Evolutionary conservation across 1,140 invertebrate species (phyloP).

Genomic region (Drosophila tsacasi): DNA sequence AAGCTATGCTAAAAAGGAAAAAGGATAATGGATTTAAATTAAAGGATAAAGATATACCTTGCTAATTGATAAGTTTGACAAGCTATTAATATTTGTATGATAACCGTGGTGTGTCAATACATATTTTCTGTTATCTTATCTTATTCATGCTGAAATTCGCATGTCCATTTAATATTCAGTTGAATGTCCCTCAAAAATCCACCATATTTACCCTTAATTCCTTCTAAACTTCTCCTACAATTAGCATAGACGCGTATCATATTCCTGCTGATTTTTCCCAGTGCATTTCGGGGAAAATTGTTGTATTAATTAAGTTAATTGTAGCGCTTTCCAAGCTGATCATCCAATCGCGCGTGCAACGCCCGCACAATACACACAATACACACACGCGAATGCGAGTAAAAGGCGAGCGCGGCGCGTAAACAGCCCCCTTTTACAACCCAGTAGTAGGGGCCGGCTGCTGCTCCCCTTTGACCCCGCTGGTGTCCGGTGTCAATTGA

Average conservation of each 20-base stretch:
- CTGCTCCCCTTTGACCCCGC: constrained; percentile 36
- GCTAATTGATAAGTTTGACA: too few relatives aligned
- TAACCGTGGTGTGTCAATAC: too few relatives aligned
- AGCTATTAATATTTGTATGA: too few relatives aligned
- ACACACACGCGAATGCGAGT: constrained; percentile 2
- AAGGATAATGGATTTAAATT: too few relatives aligned
- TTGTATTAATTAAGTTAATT: constrained; percentile 82
- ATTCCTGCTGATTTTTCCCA: constrained; percentile 2
- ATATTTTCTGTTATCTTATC: too few relatives aligned
- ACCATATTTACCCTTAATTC: background rate
- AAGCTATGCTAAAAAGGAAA: too few relatives aligned
- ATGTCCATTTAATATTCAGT: background rate
- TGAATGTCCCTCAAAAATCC: background rate
- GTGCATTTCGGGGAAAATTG: constrained; percentile 38
- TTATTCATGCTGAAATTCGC: too few relatives aligned
- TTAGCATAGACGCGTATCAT: too few relatives aligned
- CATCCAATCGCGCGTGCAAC: constrained; percentile 64
- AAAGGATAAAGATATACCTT: too few relatives aligned
- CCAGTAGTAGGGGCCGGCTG: background rate
- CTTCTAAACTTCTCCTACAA: too few relatives aligned
- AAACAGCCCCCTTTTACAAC: constrained; percentile 6
- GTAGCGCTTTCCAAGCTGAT: constrained; percentile 55
- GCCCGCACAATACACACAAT: constrained; percentile 62
- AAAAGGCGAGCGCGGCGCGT: constrained; percentile 11
- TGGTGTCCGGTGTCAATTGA: constrained; percentile 55